Conservation (phyloP, 2,113 vertebrate species). For the Dolichotis patagonum region DNA sequence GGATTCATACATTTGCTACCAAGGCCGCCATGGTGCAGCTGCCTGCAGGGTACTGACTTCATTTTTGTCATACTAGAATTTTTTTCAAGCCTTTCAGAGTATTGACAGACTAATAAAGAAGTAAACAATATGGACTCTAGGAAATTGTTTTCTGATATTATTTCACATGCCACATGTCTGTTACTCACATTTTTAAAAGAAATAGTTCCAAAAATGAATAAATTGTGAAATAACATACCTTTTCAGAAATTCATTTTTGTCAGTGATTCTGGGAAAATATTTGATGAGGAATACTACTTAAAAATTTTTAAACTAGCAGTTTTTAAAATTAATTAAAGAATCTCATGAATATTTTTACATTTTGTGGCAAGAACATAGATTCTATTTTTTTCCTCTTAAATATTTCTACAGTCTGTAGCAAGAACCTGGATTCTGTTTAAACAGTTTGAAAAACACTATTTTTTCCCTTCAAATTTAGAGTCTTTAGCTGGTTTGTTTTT, state of each 20-base stretch:
- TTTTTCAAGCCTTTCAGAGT: neutral
- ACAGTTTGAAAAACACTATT: neutral
- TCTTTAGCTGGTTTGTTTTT: neutral
- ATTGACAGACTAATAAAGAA: neutral
- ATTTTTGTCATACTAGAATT: neutral
- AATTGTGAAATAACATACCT: neutral
- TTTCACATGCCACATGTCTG: neutral
- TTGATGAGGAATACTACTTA: neutral
- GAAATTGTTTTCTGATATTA: neutral
- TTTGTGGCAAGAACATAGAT: neutral
- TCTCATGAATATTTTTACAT: neutral
- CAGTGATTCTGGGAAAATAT: neutral
- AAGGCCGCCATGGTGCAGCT: constrained; percentile 90
- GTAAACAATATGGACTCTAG: neutral
- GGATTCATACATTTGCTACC: constrained; percentile 90
- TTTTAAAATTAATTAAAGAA: constrained; percentile 18
- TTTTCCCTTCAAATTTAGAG: neutral
- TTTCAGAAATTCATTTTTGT: neutral
- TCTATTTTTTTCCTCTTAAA: neutral
- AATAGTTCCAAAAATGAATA: neutral
- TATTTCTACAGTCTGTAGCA: neutral
- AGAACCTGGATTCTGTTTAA: constrained; percentile 13
- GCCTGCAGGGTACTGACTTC: constrained; percentile 90
- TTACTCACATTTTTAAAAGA: neutral
- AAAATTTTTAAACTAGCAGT: neutral